Base-by-base conservation (phyloP, 1,140 invertebrate genomes). In the Philopotamus ludificatus region DNA sequence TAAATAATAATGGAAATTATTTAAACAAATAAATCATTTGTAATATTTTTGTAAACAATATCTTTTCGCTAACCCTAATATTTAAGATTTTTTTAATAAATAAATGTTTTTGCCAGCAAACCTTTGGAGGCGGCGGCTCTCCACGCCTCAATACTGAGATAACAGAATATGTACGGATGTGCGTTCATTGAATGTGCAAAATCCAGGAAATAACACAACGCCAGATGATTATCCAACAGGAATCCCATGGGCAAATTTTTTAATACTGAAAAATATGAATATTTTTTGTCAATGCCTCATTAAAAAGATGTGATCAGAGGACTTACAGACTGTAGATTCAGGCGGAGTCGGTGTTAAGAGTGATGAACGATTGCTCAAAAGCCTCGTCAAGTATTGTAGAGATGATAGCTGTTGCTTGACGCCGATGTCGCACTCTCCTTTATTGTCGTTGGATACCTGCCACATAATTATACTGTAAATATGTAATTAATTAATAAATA, bases 331-430 rank as follows among this genome's bases (percentile, higher is more conserved):
- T 8, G 61, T 41, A 12, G 61, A 26, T 8, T 16, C 4, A 3
- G 28, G 12, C 1, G 63, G 25, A n/a, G 28, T 47, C 4, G 78
- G 79, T 10, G 76, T 75, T 26, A 81, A 66, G 1, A 75, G 77
- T 0, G 77, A 78, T 65, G 76, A 70, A 21, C 74, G 73, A 0
- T 76, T 77, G 60, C 79, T 75, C 15, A 81, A 74, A 0, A 93
- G 83, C 73, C 89, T 88, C 57, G 87, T 83, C 1, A 96, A 83
- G 80, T 92, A 96, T 54, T 87, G 80, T 39, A 97, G 80, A 74
- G 92, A 95, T 42, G 90, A 92, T n/a, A 97, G 75, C 75, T 95
- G 93, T 70, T 94, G 92, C 73, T 95, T 93, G 23, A 95, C 88
- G 26, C 86, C 82, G 23, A 89, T 75, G 74, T 94, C 91, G 78